These are phyloP conservation scores for Branchipolynoe longqiensis DNA, from an alignment of 2,888 invertebrate genomes.

Conservation along the genomic window DNA sequence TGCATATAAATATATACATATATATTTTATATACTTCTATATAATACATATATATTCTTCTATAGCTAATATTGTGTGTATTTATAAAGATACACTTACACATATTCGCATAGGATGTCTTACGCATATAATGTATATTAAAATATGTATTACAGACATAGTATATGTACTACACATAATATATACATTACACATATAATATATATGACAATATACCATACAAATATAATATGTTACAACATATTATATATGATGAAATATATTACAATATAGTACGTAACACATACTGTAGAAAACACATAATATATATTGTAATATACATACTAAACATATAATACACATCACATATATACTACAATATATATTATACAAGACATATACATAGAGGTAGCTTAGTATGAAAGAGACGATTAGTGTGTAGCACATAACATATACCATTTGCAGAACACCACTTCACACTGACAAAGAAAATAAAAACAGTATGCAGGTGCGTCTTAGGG, in stretches of 20 bases:
- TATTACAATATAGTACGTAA: neutral
- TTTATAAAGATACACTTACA: neutral
- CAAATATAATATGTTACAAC: neutral
- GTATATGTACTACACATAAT: too few species aligned
- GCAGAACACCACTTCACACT: too few species aligned
- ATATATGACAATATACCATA: neutral
- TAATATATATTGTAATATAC: neutral
- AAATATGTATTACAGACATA: neutral
- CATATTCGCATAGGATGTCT: neutral
- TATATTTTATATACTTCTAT: neutral
- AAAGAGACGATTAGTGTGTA: too few species aligned
- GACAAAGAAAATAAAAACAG: too few species aligned
- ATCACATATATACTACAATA: neutral
- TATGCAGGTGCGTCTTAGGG: too few species aligned
- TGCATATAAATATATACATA: neutral
- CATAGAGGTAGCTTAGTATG: too few species aligned
- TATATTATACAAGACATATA: neutral
- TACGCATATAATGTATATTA: neutral
- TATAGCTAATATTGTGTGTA: neutral
- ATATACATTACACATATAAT: too few species aligned
- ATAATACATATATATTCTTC: neutral
- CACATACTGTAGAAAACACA: too few species aligned
- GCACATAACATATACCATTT: too few species aligned
- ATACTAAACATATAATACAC: neutral
- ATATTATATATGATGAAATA: neutral